phyloP scores from a whole-genome alignment of 2,113 vertebrate species.

The Pongo pygmaeus region DNA sequence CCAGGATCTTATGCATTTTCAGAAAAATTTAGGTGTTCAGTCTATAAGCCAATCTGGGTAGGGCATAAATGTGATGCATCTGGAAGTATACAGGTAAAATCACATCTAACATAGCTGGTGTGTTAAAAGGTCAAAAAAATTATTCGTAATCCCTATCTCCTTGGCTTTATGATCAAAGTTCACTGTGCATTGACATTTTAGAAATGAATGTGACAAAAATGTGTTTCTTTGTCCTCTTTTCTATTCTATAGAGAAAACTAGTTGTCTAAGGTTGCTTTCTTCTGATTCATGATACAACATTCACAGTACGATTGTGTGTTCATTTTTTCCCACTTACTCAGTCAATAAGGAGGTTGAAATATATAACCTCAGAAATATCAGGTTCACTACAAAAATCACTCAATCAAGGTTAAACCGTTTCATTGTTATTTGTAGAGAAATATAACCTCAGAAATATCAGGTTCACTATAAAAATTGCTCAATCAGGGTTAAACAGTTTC shows the following conservation, averaged over 20 bases:
- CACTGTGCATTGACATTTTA: slow-evolving; percentile 42
- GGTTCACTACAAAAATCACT: neutral
- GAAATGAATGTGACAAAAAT: slow-evolving; percentile 71
- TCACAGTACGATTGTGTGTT: neutral
- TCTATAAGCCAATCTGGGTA: slow-evolving; percentile 42
- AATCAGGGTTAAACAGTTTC: slow-evolving; percentile 10
- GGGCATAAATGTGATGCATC: neutral
- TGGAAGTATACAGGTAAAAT: slow-evolving; percentile 61
- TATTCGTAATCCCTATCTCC: neutral
- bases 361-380: slow-evolving; percentile 34
- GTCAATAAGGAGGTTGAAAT: slow-evolving; percentile 17
- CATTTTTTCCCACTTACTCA: neutral
- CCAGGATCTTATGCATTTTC: slow-evolving; percentile 50
- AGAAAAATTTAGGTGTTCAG: slow-evolving; percentile 44
- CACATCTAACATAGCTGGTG: neutral
- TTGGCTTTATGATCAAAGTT: slow-evolving; percentile 9
- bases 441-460: slow-evolving; percentile 36
- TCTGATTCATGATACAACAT: slow-evolving; percentile 48
- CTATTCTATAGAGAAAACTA: slow-evolving; percentile 12
- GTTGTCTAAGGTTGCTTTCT: neutral
- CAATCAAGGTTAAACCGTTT: slow-evolving; percentile 16
- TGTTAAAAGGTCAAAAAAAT: slow-evolving; percentile 28
- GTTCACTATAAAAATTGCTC: neutral
- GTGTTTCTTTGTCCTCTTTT: neutral
- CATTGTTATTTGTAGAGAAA: slow-evolving; percentile 6